phyloP scores from a whole-genome alignment of 2,888 invertebrate genomes.

The Glyphotaelius pellucidus region DNA sequence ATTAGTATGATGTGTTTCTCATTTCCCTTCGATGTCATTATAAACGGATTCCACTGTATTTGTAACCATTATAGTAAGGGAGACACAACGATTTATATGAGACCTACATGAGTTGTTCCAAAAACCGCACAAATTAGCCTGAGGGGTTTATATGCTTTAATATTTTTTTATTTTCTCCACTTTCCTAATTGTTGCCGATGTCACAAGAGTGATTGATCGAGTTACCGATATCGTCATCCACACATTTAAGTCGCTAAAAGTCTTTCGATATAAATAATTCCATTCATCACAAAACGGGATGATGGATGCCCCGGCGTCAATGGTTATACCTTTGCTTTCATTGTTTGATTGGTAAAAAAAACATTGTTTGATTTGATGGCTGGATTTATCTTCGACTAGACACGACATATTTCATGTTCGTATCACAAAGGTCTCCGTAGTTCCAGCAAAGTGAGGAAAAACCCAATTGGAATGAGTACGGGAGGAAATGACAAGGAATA shows the following conservation, averaged over 20 bases:
- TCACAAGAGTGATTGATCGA: neutral
- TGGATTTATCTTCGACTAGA: neutral
- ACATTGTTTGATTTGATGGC: neutral
- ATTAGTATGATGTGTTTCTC: too few relatives aligned
- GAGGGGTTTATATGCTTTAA: neutral
- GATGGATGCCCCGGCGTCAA: neutral
- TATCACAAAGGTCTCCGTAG: neutral
- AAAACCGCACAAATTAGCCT: too few relatives aligned
- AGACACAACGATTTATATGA: too few relatives aligned
- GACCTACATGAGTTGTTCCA: too few relatives aligned
- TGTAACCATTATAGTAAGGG: too few relatives aligned
- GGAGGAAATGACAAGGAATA: neutral
- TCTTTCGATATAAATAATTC: neutral
- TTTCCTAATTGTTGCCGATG: neutral
- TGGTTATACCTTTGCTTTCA: neutral
- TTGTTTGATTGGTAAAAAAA: neutral
- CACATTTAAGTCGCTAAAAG: neutral
- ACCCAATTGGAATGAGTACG: neutral
- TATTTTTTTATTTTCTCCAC: neutral
- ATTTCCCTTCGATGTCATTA: too few relatives aligned
- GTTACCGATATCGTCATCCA: neutral
- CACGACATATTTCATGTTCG: neutral
- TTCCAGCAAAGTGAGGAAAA: neutral
- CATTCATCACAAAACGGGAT: neutral
- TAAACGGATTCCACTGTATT: too few relatives aligned